phyloP scores from a whole-genome alignment of 2,113 vertebrate genomes.

The Pteronura brasiliensis region DNA sequence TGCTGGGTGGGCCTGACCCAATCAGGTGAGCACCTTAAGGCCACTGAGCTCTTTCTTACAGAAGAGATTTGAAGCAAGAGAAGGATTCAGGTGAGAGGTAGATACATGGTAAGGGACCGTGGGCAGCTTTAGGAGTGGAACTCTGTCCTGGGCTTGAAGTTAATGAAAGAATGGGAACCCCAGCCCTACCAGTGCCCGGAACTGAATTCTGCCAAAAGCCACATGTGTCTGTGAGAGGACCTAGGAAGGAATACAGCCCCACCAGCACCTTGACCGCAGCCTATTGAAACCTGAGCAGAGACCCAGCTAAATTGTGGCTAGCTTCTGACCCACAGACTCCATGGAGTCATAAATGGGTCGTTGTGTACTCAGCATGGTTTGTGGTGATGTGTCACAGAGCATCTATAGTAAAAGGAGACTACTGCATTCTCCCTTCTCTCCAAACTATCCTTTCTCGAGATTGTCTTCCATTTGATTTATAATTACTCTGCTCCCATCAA shows the following conservation, averaged over 20 bases:
- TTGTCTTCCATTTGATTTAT: background rate
- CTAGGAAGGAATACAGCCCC: background rate
- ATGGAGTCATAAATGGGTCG: rapidly evolving
- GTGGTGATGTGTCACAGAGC: background rate
- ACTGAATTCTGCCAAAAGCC: background rate
- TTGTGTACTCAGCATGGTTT: rapidly evolving
- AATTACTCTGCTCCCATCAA: too few species aligned
- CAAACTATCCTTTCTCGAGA: background rate
- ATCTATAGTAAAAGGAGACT: background rate
- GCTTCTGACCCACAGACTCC: background rate
- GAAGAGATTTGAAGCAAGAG: background rate
- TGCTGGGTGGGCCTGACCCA: background rate
- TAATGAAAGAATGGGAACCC: background rate
- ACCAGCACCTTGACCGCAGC: background rate
- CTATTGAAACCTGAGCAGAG: background rate
- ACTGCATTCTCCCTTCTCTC: background rate
- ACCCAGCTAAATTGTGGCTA: too few species aligned
- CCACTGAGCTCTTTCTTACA: background rate
- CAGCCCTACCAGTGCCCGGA: background rate
- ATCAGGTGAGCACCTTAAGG: background rate
- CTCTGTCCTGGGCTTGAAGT: background rate
- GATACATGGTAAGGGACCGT: background rate
- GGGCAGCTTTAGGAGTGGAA: background rate
- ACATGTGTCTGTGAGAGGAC: background rate
- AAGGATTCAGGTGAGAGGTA: background rate